Conservation (phyloP, 2,113 vertebrate species). For the Peromyscus maniculatus region DNA sequence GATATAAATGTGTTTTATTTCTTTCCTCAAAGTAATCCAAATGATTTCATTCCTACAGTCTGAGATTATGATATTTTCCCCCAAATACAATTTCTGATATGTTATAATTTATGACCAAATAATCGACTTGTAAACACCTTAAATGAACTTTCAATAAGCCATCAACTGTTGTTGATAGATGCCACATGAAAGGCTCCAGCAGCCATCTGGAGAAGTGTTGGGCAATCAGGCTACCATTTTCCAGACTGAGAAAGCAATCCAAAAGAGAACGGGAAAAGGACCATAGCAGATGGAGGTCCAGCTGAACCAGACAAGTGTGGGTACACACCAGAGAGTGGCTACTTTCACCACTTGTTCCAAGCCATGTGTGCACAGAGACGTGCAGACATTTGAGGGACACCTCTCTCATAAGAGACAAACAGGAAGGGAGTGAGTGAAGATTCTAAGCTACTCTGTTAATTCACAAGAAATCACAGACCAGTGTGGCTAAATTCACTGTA, state of each 20-base stretch:
- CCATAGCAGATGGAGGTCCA: conserved; percentile 76
- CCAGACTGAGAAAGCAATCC: conserved; percentile 68
- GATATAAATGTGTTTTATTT: conserved; percentile 64
- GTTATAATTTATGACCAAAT: conserved; percentile 49
- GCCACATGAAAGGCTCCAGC: conserved; percentile 39
- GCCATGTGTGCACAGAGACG: conserved; percentile 65
- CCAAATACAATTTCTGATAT: conserved; percentile 43
- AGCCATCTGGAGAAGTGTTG: conserved; percentile 69
- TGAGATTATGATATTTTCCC: conserved; percentile 26
- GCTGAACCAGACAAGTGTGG: conserved; percentile 72
- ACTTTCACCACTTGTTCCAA: conserved; percentile 72
- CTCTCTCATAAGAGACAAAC: not conserved
- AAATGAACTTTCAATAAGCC: conserved; percentile 69
- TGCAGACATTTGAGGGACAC: conserved; percentile 57
- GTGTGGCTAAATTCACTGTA: not conserved
- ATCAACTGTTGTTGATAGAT: conserved; percentile 60
- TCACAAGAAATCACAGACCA: not conserved
- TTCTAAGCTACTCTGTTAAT: not conserved
- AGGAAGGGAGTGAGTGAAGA: not conserved
- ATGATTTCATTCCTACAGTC: conserved; percentile 62
- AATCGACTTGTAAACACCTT: conserved; percentile 53
- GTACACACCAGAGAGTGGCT: conserved; percentile 73
- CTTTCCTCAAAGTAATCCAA: conserved; percentile 56
- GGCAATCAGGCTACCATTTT: conserved; percentile 66
- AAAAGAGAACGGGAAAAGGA: conserved; percentile 63